Base-by-base conservation (phyloP, 2,888 invertebrate genomes). In the Steinernema carpocapsae region DNA sequence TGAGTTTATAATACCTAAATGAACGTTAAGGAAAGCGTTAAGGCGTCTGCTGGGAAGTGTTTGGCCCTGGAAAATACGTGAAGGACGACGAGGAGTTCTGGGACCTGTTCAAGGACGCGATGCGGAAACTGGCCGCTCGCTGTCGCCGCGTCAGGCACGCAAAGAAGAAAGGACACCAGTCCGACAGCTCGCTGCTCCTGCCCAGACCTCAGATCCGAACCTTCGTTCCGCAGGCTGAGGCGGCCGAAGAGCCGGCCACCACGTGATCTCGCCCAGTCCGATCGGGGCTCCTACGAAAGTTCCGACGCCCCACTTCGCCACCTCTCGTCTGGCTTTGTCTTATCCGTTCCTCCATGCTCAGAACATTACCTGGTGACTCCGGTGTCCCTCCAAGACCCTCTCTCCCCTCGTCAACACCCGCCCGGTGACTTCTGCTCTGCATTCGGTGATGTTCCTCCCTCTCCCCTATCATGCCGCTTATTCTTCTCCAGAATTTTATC, bases 101-200 rank as follows among this genome's bases (percentile, higher is more conserved):
- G 85, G 85, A 87, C 59, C 80, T 80, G 37, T 86, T 86, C 81
- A 80, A 86, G 19, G 86, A 86, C 70, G 85, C 86, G n/a, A 86
- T 86, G 82, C 80, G 84, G 52, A 86, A 86, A 70, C 76, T 86
- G 70, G 86, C 85, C 7, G 84, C 84, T 29, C 72, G 84, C 52
- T 86, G 86, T 75, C 84, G 86, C 19, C 81, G 86, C 29, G 86
- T 86, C 37, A 78, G 86, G 24, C 86, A 86, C 74, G 85, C 86
- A 26, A 87, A 85, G 73, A 86, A 86, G 77, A 81, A 46, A 17
- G 26, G 51, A n/a, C 46, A 51, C n/a, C 46, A 71, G 43, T 48
- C 71, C n/a, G 71, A 71, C 45, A 71, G 45, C 43, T 56, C 56
- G 3, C 19, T 64, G 14, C 26, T 64, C 29, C 64, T 64, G 2